Evolutionary conservation across 1,140 invertebrate species (phyloP), one percentile per base, ranked within the genome.

Genomic region (Prorops nasuta): DNA sequence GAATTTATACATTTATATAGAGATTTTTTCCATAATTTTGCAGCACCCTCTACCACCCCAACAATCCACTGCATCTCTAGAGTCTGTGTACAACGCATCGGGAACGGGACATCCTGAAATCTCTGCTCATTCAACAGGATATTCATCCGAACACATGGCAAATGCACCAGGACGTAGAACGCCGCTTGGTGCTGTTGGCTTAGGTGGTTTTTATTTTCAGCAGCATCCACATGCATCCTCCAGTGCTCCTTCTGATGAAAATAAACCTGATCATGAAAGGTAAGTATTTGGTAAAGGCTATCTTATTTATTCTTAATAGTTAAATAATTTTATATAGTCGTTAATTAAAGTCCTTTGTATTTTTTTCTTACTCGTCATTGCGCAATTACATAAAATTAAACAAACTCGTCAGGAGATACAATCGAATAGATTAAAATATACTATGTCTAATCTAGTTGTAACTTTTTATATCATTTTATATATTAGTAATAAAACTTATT

Each of bases 191-290:
- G 83, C 88, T n/a, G 88, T 92, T 3, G 88, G 89, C 10, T 77
- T 91, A 4, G 87, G 89, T 16, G 88, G 89, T 12, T 90, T 90
- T 71, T 91, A 91, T 72, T 84, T 83, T 61, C 81, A 83, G 72
- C 76, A 84, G 58, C 78, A 80, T 57, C 71, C 73, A 1, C 74
- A 76, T 18, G 61, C 71, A 8, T 71, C 79, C 56, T 69, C 80
- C 51, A 54, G 75, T 64, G 64, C 69, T 37, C 82, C 85, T 10
- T 86, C 86, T 3, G 89, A 92, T 67, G 89, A 92, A 73, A 91
- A 91, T 66, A 85, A 87, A 61, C 89, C 89, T 0, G 87, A 87
- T 67, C 56, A 71, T 19, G 74, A 78, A 44, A 72, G 73, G 72
- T 78, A 48, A 48, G 8, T 17, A 22, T 19, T 46, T 18, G 12